phyloP scores from a whole-genome alignment of 2,888 invertebrate species.

The Pantelozetes paolii region DNA sequence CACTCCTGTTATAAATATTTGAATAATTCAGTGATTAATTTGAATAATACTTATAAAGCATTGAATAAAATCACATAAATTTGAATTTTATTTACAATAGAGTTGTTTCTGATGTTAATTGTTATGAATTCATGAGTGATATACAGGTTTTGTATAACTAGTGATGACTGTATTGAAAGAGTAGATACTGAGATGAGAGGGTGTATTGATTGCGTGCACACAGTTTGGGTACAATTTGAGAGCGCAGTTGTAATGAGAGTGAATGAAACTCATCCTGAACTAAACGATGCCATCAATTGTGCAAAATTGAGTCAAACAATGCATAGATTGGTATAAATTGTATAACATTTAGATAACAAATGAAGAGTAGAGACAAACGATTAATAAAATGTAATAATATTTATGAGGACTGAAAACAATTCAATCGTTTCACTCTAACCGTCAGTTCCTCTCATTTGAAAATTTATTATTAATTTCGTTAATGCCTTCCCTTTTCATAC shows the following conservation, averaged over 20 bases:
- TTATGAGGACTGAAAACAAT: neutral
- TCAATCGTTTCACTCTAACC: constrained; percentile 10
- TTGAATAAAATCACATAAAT: too few relatives aligned
- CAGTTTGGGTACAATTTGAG: neutral
- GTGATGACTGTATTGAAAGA: neutral
- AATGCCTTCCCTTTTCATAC: neutral
- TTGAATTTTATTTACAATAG: too few relatives aligned
- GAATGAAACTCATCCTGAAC: constrained; percentile 10
- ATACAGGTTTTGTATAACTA: neutral
- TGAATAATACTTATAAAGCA: too few relatives aligned
- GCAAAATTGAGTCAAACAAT: constrained; percentile 28
- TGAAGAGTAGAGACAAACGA: constrained; percentile 1
- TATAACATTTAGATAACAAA: neutral
- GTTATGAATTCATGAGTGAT: neutral
- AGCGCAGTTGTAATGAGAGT: neutral
- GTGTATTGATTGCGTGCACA: constrained; percentile 18
- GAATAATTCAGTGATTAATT: too few relatives aligned
- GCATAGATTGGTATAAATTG: neutral
- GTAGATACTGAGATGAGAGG: constrained; percentile 1
- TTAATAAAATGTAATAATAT: constrained; percentile 1
- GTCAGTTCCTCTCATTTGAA: neutral
- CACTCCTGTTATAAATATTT: too few relatives aligned
- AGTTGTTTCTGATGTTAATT: too few relatives aligned
- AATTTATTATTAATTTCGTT: neutral
- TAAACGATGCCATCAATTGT: too few relatives aligned